Conservation (phyloP, 2,797 vertebrate genomes). For the Pachyuromys duprasi region DNA sequence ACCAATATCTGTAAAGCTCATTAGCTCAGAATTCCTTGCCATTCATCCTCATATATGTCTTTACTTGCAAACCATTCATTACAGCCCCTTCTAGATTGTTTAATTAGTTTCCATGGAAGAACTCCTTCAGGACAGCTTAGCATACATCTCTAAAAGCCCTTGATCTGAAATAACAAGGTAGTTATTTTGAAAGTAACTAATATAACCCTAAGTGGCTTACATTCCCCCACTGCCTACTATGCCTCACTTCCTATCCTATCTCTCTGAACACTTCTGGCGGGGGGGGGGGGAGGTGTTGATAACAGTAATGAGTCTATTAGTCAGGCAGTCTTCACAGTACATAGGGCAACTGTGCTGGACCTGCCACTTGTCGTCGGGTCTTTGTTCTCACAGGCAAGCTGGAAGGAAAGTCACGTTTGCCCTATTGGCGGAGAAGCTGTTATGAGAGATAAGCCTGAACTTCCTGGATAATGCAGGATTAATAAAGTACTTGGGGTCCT, state of each 20-base stretch:
- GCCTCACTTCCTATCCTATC: not conserved
- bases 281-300: constrained; percentile 18
- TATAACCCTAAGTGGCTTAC: constrained; percentile 48
- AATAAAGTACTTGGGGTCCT: not conserved
- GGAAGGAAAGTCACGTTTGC: not conserved
- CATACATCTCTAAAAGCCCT: constrained; percentile 76
- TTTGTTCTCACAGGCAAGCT: not conserved
- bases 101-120: constrained; percentile 79
- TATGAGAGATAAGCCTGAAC: not conserved
- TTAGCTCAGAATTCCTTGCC: constrained; percentile 73
- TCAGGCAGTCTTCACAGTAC: not conserved
- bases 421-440: not conserved
- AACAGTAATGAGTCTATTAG: not conserved
- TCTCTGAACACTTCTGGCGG: constrained; percentile 37
- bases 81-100: constrained; percentile 70
- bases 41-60: constrained; percentile 74
- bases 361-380: not conserved
- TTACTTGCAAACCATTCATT: constrained; percentile 75
- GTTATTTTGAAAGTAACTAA: constrained; percentile 72
- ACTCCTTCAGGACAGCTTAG: constrained; percentile 78
- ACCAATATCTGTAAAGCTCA: constrained; percentile 71
- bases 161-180: constrained; percentile 76
- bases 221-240: not conserved
- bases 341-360: not conserved
- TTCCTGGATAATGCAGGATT: not conserved